Conservation (phyloP, 1,140 invertebrate genomes). For the Eurosta solidaginis region DNA sequence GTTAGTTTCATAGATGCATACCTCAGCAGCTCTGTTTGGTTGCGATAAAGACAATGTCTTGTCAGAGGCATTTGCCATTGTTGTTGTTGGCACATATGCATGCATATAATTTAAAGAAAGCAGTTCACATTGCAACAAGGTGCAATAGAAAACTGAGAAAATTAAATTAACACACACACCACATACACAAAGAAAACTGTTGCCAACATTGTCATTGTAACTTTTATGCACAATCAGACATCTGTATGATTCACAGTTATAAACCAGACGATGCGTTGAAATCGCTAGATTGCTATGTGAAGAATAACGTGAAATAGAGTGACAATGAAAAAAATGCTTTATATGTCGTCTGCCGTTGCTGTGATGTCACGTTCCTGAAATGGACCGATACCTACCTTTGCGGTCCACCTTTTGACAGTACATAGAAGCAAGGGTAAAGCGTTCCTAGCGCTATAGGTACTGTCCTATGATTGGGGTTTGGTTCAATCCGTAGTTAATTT, state of each 20-base stretch:
- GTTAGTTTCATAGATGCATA: background rate
- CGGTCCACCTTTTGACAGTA: too few relatives aligned
- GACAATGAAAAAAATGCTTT: too few relatives aligned
- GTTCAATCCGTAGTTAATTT: too few relatives aligned
- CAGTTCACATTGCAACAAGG: background rate
- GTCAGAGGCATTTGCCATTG: background rate
- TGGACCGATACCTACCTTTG: too few relatives aligned
- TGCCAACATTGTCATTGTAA: background rate
- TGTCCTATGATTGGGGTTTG: too few relatives aligned
- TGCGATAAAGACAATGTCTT: slow-evolving; percentile 14
- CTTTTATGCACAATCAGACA: background rate
- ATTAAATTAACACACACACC: background rate
- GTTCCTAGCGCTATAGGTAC: too few relatives aligned
- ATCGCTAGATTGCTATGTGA: too few relatives aligned
- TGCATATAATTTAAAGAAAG: background rate
- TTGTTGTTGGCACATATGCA: too few relatives aligned
- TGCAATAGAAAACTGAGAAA: background rate
- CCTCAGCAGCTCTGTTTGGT: background rate
- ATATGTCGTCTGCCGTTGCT: too few relatives aligned
- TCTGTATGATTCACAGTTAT: background rate
- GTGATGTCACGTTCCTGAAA: too few relatives aligned
- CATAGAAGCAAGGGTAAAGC: too few relatives aligned
- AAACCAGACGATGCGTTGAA: background rate
- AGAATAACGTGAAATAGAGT: too few relatives aligned
- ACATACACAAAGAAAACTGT: background rate